These are phyloP conservation scores for Climacteris rufus DNA, from an alignment of 2,113 vertebrate genomes.

Conservation along the genomic window DNA sequence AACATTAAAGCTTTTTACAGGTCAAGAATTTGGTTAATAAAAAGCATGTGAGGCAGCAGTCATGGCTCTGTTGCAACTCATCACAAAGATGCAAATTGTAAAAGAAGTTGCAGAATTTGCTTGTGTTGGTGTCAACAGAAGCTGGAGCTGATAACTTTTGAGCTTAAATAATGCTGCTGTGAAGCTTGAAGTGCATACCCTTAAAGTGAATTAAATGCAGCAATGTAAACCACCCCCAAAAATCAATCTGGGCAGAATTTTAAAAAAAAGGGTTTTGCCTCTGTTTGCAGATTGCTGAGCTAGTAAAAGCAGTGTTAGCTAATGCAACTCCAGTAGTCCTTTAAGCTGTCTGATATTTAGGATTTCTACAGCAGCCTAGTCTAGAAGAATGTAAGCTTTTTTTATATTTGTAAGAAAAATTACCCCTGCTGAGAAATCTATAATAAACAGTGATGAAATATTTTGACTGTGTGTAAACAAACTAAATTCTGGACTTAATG, in stretches of 20 bases:
- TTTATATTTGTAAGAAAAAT: conserved; percentile 9
- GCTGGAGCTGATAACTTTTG: neutral
- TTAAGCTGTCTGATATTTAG: neutral
- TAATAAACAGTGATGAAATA: conserved; percentile 51
- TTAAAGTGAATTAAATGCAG: neutral
- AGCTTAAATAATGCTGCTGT: neutral
- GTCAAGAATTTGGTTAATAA: neutral
- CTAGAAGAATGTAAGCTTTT: neutral
- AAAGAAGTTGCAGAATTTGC: neutral
- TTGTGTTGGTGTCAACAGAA: neutral
- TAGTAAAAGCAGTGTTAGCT: neutral
- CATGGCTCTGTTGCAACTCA: neutral
- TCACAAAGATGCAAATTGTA: neutral
- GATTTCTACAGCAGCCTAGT: neutral
- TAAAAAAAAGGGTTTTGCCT: neutral
- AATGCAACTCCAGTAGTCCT: neutral
- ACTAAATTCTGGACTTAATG: conserved; percentile 45
- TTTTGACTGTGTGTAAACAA: conserved; percentile 46
- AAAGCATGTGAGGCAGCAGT: neutral
- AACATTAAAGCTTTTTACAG: neutral
- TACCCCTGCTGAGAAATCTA: conserved; percentile 11
- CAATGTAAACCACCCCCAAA: neutral
- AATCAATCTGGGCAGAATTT: neutral
- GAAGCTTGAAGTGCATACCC: neutral
- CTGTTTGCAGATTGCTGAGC: neutral